Base-by-base conservation (phyloP, 1,140 invertebrate species). In the Drosophila persimilis region DNA sequence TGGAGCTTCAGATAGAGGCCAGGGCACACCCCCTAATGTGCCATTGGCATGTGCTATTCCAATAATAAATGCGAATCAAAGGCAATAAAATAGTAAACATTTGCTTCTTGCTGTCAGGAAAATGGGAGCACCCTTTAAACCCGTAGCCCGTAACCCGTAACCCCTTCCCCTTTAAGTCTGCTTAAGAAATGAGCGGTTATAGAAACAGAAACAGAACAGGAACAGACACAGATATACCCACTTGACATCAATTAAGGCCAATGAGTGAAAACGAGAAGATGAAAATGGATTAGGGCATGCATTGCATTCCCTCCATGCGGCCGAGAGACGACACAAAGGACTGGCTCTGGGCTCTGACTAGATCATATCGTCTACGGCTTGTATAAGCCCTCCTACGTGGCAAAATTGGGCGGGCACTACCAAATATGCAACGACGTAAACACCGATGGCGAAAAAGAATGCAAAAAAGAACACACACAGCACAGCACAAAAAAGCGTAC, bases 221-320 rank as follows among this genome's bases (percentile, higher is more conserved):
- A 57, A 7, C 59, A 20, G 15, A 48, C 44, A 46, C 45, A n/a
- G 6, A 22, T 11, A 22, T 52, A 47, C 56, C 65, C 77, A 80
- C 77, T 80, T 80, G 77, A 80, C 77, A 80, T 80, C 72, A 80
- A 80, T 80, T 80, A 80, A 76, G 78, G 71, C 56, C 77, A 80
- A 80, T 80, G 78, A 39, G 11, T 13, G 78, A 78, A 77, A 24
- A 55, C 47, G 48, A 62, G 46, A 51, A 69, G 35, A 69, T 69
- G 65, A 48, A 61, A 66, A 66, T 66, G 65, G 64, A 24, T 4
- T 67, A 35, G 29, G 50, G 63, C 52, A n/a, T 43, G 52, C 60
- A 45, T 26, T 43, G 52, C 60, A 45, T 26, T 17, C 22, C 9
- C 44, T 24, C 17, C 55, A 41, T 69, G 63, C 50, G 29, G 46